phyloP scores from a whole-genome alignment of 2,113 vertebrate species.

The Beaufortia kweichowensis region DNA sequence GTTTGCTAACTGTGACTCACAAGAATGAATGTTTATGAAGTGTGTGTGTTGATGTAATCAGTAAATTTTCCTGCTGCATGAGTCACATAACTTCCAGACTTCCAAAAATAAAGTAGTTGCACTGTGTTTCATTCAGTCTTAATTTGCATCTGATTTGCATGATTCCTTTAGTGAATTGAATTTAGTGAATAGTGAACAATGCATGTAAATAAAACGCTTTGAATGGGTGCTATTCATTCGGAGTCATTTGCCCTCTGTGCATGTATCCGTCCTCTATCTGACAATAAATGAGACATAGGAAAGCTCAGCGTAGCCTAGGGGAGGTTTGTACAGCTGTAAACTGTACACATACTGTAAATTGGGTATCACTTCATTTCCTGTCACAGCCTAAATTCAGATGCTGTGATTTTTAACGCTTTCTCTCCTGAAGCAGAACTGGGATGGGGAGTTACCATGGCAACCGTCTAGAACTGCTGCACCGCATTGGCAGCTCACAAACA shows the following conservation, averaged over 20 bases:
- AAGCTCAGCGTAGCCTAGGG: background rate
- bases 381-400: slow-evolving; percentile 18
- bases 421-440: slow-evolving; percentile 19
- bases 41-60: background rate
- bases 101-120: too few relatives aligned
- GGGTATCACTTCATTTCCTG: background rate
- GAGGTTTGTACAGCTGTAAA: background rate
- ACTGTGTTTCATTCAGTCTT: too few relatives aligned
- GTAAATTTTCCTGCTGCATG: background rate
- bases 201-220: too few relatives aligned
- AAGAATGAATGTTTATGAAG: too few relatives aligned
- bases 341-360: slow-evolving; percentile 3
- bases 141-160: too few relatives aligned
- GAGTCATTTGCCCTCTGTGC: background rate
- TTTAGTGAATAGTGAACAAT: too few relatives aligned
- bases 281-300: background rate
- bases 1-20: background rate
- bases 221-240: too few relatives aligned
- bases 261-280: background rate
- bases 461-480: slow-evolving; percentile 52
- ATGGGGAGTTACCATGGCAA: slow-evolving; percentile 74
- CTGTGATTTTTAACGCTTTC: slow-evolving; percentile 31
- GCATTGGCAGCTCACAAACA: slow-evolving; percentile 62
- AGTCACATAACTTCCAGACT: background rate
- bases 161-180: too few relatives aligned